These are phyloP conservation scores for Stichopus chloronotus DNA, from an alignment of 35 echinoderm and acorn worm genomes.

Conservation along the genomic window DNA sequence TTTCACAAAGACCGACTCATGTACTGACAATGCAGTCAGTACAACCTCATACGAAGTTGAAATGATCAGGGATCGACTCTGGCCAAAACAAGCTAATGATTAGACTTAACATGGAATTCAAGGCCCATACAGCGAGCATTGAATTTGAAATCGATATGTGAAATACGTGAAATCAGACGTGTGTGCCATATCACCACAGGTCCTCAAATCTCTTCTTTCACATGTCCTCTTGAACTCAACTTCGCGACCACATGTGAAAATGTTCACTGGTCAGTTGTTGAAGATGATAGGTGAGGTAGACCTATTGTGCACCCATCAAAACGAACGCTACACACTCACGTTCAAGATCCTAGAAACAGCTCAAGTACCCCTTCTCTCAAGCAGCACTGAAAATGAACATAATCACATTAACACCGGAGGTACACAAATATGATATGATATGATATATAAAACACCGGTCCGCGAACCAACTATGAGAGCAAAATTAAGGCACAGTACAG, in stretches of 20 bases:
- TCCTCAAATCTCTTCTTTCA: background rate
- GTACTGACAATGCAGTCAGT: background rate
- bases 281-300: slow-evolving; percentile 21
- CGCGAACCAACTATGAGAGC: background rate
- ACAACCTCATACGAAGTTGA: slow-evolving; percentile 23
- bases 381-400: slow-evolving; percentile 44
- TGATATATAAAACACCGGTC: background rate
- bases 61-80: slow-evolving; percentile 34
- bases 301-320: slow-evolving; percentile 36
- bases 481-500: slow-evolving; percentile 17
- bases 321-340: slow-evolving; percentile 5
- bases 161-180: slow-evolving; percentile 25
- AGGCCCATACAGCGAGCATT: background rate
- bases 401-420: background rate
- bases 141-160: slow-evolving; percentile 36
- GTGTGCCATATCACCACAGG: slow-evolving; percentile 30
- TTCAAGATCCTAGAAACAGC: slow-evolving; percentile 46
- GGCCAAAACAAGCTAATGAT: slow-evolving; percentile 46
- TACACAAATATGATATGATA: background rate
- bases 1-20: background rate
- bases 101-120: background rate
- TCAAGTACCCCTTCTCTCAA: slow-evolving; percentile 3
- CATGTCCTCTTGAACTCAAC: slow-evolving; percentile 1
- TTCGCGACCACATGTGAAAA: background rate
- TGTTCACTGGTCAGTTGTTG: background rate